Conservation (phyloP, 2,888 invertebrate genomes). For the Blera fallax region DNA sequence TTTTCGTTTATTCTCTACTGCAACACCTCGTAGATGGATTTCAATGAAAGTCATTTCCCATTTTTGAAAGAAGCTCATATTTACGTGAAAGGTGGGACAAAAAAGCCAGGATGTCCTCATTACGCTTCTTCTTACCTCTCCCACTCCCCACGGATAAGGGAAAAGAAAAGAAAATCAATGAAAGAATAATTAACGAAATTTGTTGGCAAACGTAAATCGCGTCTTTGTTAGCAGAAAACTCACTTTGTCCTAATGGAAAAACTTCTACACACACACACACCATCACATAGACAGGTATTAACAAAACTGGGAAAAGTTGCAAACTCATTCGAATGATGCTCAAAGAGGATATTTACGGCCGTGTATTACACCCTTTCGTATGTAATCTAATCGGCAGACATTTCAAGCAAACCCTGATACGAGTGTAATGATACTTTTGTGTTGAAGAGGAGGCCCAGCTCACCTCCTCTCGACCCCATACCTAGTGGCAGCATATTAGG, state of each 20-base stretch:
- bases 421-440: slow-evolving; percentile 52
- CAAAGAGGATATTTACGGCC: slow-evolving; percentile 57
- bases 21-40: too few species aligned
- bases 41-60: not conserved
- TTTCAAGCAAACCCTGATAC: not conserved
- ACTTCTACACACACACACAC: slow-evolving; percentile 20
- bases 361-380: slow-evolving; percentile 62
- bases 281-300: slow-evolving; percentile 30
- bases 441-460: slow-evolving; percentile 31
- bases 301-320: slow-evolving; percentile 53
- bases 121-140: not conserved
- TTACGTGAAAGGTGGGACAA: not conserved
- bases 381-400: slow-evolving; percentile 51
- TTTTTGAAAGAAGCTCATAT: not conserved
- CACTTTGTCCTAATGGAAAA: slow-evolving; percentile 59
- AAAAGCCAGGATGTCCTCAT: not conserved
- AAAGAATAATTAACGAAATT: slow-evolving; percentile 60
- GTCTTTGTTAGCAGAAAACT: slow-evolving; percentile 42
- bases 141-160: too few species aligned
- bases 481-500: slow-evolving; percentile 37
- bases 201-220: slow-evolving; percentile 16
- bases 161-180: slow-evolving; percentile 38
- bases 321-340: slow-evolving; percentile 61
- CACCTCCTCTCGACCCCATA: not conserved
- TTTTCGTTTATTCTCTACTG: not conserved